Base-by-base conservation (phyloP, 2,888 invertebrate genomes). In the Caenorhabditis wallacei region DNA sequence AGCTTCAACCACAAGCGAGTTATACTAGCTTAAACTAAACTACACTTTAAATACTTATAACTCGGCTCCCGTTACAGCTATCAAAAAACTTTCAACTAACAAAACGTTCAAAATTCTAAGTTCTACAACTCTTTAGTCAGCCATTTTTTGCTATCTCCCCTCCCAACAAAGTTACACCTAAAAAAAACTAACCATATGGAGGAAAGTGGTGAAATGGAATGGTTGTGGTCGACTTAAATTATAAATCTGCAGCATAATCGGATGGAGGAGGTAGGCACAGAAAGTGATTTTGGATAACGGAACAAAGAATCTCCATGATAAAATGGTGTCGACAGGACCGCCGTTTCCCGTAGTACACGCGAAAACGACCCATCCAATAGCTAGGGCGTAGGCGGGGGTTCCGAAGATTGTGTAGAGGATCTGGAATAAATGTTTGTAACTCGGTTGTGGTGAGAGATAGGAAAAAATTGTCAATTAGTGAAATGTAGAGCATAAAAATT, bases 231-330 rank as follows among this genome's bases (percentile, higher is more conserved):
- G 82, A 56, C 88, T 88, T 48, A 89, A 81, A 72, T 92, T 92
- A 83, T 89, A 92, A 35, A 88, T 84, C 40, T 91, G 90, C 8
- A 92, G 84, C 56, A 92, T 82, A 16, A 92, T 88, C 1, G 92
- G 92, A 69, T 92, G 92, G 13, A 92, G 78, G 18, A 98, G 94
- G 93, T 98, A 98, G 40, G 97, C 96, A 92, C 97, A 96, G 93
- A 97, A 98, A 1, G 97, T 96, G 84, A 98, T 94, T 71, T 97
- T 94, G 90, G 96, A 96, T 64, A 98, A 94, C 0, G 98, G 97
- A 89, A 96, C 94, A 88, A 97, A 94, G 0, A 95, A 95, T 71
- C 95, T 94, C 93, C 96, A 95, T 0, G 96, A 95, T 54, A 98
- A 94, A 63, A 96, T 93, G 0, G 94, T 94, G 93, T 96, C 95